Evolutionary conservation across 2,113 vertebrate species (phyloP).

Genomic region (Elephas maximus): DNA sequence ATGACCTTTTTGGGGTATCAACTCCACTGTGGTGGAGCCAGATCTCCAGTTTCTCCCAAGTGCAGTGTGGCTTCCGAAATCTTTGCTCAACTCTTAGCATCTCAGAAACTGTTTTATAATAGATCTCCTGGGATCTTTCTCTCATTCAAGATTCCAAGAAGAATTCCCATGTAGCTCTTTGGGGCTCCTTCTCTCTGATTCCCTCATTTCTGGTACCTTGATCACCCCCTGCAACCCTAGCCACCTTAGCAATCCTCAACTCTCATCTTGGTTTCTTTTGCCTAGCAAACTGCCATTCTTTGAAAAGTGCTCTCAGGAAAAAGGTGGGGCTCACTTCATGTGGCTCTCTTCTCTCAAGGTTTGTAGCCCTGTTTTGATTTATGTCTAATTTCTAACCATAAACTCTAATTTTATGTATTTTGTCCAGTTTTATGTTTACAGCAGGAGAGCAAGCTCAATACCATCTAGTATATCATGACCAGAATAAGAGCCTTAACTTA

Average conservation of each 20-base stretch:
- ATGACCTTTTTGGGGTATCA: background rate
- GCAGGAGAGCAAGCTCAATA: background rate
- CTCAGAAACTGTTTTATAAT: background rate
- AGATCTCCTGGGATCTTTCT: background rate
- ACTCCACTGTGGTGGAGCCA: background rate
- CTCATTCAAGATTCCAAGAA: background rate
- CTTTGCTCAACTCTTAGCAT: background rate
- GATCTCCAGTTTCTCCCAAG: background rate
- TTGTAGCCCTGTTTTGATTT: background rate
- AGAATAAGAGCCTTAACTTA: background rate
- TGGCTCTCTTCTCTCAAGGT: background rate
- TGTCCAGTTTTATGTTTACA: background rate
- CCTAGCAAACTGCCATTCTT: background rate
- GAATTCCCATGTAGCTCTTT: background rate
- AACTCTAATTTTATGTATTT: background rate
- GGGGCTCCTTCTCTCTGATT: background rate
- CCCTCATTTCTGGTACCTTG: background rate
- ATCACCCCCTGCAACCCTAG: background rate
- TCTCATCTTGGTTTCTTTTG: background rate
- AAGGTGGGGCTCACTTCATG: background rate
- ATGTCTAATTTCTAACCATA: background rate
- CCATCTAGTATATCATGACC: background rate
- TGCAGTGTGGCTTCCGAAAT: background rate
- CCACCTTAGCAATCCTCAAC: background rate
- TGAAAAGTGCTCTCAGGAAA: background rate